A percentile compares a stretch with the other conserved stretches of the same genome.
These are phyloP conservation scores for Australoheros scitulus DNA, from an alignment of 2,113 vertebrate species.

Conservation along the genomic window DNA sequence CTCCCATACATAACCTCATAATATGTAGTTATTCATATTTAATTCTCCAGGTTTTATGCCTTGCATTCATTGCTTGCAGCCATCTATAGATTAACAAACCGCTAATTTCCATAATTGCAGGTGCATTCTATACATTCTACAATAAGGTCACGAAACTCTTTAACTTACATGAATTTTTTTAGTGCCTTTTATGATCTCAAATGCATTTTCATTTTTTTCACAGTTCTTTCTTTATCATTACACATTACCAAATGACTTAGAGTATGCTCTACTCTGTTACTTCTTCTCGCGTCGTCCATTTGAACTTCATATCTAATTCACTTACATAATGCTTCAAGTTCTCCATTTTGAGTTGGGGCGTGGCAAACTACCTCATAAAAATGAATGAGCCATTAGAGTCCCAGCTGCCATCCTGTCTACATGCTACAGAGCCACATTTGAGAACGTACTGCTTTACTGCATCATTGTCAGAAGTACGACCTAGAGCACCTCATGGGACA, in stretches of 20 bases:
- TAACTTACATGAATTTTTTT: neutral
- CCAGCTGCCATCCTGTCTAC: neutral
- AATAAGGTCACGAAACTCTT: neutral
- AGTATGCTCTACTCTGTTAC: neutral
- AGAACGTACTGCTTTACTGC: neutral
- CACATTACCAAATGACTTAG: neutral
- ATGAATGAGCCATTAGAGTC: neutral
- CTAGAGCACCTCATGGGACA: neutral
- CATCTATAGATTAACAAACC: neutral
- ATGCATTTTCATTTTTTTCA: fast-evolving
- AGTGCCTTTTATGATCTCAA: neutral
- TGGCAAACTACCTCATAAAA: neutral
- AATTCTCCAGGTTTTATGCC: neutral
- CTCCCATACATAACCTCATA: neutral
- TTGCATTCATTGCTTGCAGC: neutral
- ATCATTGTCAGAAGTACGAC: neutral
- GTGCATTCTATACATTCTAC: neutral
- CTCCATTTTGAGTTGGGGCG: neutral
- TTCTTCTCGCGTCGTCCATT: neutral
- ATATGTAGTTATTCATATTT: neutral
- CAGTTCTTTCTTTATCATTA: too few species aligned
- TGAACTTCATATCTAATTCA: neutral
- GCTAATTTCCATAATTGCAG: conserved; percentile 13
- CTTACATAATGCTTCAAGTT: neutral
- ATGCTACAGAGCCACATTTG: neutral